A percentile compares a stretch with the other conserved stretches of the same genome.
Conservation (phyloP, 53 echinoderm and acorn worm species). For the Antedon mediterranea region DNA sequence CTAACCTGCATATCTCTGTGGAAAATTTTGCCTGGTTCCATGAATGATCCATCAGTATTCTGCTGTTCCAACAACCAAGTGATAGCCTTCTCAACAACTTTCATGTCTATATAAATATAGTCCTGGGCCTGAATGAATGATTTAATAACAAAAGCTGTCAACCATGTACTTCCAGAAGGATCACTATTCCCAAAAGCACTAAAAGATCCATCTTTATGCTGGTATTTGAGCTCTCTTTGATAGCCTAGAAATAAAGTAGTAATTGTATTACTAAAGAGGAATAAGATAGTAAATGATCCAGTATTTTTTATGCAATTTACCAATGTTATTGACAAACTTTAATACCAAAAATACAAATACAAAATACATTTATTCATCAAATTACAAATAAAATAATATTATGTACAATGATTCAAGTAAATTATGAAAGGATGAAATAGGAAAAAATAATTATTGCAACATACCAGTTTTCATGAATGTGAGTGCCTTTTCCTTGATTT, state of each 20-base stretch:
- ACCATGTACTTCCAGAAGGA: conserved; percentile 64
- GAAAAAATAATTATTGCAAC: no score
- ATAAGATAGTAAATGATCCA: no score
- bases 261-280: no score
- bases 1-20: conserved; percentile 73
- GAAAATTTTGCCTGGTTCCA: conserved; percentile 40
- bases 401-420: no score
- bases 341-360: no score
- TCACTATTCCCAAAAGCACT: conserved; percentile 72
- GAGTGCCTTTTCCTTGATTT: conserved; percentile 47
- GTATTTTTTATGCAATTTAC: no score
- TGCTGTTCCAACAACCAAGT: conserved; percentile 36
- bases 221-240: conserved; percentile 66
- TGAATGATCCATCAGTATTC: conserved; percentile 25
- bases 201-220: conserved; percentile 64
- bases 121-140: conserved; percentile 55
- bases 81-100: conserved; percentile 20
- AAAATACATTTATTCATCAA: no score
- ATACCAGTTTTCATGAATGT: conserved; percentile 77
- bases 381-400: no score
- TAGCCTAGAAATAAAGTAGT: no score
- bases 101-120: conserved; percentile 60
- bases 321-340: no score
- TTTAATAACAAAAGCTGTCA: conserved; percentile 78
- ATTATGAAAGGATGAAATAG: no score